Evolutionary conservation across 2,113 vertebrate species (phyloP).

Genomic region (Aphyosemion australe): DNA sequence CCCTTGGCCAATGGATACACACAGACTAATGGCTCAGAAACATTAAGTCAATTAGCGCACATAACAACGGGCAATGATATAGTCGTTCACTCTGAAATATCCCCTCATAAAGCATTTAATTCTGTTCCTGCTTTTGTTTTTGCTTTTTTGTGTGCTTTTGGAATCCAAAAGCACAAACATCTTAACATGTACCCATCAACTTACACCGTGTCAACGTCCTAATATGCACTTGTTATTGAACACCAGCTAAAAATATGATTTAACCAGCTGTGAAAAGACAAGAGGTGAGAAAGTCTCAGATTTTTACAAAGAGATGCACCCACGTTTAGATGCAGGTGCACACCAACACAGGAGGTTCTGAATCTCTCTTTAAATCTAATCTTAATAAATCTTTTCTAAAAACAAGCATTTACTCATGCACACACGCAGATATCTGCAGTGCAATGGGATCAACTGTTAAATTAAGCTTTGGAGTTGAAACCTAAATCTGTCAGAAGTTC

Average conservation of each 20-base stretch:
- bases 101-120: conserved; percentile 41
- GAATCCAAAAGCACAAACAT: background rate
- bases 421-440: conserved; percentile 34
- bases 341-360: too few relatives aligned
- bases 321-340: too few relatives aligned
- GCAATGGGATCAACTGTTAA: conserved; percentile 60
- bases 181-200: conserved; percentile 11
- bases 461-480: conserved; percentile 51
- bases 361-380: too few relatives aligned
- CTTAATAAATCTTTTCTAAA: too few relatives aligned
- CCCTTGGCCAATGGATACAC: conserved; percentile 62
- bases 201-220: background rate
- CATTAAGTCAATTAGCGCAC: conserved; percentile 69
- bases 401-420: too few relatives aligned
- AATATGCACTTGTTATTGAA: conserved; percentile 2
- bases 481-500: conserved; percentile 59
- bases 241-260: conserved; percentile 40
- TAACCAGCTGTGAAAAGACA: conserved; percentile 27
- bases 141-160: conserved; percentile 9
- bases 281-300: conserved; percentile 27
- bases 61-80: conserved; percentile 57
- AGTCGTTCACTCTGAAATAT: conserved; percentile 46
- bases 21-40: conserved; percentile 61
- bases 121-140: conserved; percentile 11
- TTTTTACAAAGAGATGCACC: conserved; percentile 7